Evolutionary conservation across 1,140 invertebrate species (phyloP), one percentile per base, ranked within the genome.

Genomic region (Myzus persicae): DNA sequence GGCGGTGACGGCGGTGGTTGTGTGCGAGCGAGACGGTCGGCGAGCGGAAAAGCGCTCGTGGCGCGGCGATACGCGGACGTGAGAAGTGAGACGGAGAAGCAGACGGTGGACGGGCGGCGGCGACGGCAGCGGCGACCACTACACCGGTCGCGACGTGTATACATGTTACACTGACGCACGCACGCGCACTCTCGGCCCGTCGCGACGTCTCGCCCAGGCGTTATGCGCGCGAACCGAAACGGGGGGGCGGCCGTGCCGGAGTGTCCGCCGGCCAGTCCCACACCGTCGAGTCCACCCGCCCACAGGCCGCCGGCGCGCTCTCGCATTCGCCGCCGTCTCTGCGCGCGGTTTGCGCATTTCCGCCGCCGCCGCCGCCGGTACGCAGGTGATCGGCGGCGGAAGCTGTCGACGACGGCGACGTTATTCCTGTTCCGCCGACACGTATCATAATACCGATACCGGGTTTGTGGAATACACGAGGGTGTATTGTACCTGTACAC

Each of bases 181-280:
- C 40, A 46, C 85, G 85, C 42, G 67, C 40, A 22, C 31, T 26
- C 18, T 20, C 67, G 90, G 14, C 26, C 1, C 22, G 67, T n/a
- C 67, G n/a, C n/a, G 76, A 59, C 76, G 67, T 5, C 42, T 82
- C 88, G 88, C 48, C 38, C 88, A 59, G 88, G 48, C 88, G 88
- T 90, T 59, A 26, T 90, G 88, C 88, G 67, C 44, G 44, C 40
- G 59, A 76, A 76, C 90, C 67, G 91, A 46, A 40, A 82, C 88
- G 88, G 40, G 76, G 91, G 91, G 91, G 67, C 67, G 91, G 76
- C 91, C 91, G 42, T 92, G 67, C 22, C 42, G 76, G 26, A 89
- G 87, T 89, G n/a, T 38, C 67, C 31, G 54, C 44, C 38, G 90
- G 76, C 91, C 91, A 84, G 91, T 82, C 91, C 91, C 91, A 92